Conservation (phyloP, 2,797 vertebrate species). For the Danio albolineatus region DNA sequence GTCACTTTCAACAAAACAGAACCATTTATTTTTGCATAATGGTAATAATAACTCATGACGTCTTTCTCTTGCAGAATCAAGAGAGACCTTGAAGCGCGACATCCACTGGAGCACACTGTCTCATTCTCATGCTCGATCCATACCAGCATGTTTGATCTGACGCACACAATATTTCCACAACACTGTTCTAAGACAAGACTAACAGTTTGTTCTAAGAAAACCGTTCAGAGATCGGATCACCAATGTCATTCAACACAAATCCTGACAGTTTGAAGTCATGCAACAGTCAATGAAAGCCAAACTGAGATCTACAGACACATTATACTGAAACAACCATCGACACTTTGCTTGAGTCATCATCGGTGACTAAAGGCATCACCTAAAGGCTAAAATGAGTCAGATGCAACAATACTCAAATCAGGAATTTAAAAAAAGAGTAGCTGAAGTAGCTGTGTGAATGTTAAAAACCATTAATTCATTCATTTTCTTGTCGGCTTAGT, state of each 20-base stretch:
- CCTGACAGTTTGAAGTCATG: neutral
- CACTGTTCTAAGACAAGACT: neutral
- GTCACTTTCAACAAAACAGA: neutral
- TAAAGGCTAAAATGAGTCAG: slow-evolving; percentile 19
- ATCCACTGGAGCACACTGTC: neutral
- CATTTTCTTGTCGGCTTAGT: too few relatives aligned
- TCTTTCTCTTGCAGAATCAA: neutral
- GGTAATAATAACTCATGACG: neutral
- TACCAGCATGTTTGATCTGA: neutral
- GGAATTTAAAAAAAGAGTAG: neutral
- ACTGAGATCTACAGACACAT: slow-evolving; percentile 6
- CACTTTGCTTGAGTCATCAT: slow-evolving; percentile 21
- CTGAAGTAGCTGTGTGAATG: neutral
- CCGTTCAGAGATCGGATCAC: neutral
- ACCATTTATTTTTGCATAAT: neutral
- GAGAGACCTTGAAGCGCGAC: neutral
- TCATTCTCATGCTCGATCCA: neutral
- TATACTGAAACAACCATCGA: neutral
- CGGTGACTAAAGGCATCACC: neutral
- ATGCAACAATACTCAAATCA: neutral
- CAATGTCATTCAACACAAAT: neutral
- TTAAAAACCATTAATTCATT: too few relatives aligned
- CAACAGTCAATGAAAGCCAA: neutral
- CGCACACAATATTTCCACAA: slow-evolving; percentile 21
- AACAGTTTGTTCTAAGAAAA: neutral